Percentiles rank a stretch among this genome's conserved stretches.
These are phyloP conservation scores for Myodes glareolus DNA, from an alignment of 2,113 vertebrate genomes.

Conservation along the genomic window DNA sequence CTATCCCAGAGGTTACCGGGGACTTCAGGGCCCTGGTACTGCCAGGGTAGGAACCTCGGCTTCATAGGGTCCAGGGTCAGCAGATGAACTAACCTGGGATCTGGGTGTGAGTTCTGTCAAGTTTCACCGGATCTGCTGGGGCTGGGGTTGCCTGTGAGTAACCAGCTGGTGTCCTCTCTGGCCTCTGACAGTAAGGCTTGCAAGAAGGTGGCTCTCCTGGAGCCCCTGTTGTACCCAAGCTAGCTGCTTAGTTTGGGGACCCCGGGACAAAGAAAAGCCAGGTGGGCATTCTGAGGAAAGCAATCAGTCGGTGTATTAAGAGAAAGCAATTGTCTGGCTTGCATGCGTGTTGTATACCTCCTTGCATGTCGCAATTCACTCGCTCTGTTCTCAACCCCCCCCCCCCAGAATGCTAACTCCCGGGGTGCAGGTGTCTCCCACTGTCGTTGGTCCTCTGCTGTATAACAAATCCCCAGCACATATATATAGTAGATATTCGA, in stretches of 20 bases:
- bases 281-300: not conserved
- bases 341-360: too few species aligned
- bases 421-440: not conserved
- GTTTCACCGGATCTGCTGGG: not conserved
- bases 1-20: not conserved
- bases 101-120: not conserved
- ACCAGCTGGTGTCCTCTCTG: not conserved
- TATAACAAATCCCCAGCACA: not conserved
- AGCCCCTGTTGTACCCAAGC: accelerated
- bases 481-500: accelerated
- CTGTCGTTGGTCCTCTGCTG: not conserved
- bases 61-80: not conserved
- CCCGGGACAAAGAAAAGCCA: not conserved
- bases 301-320: not conserved
- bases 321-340: not conserved
- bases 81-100: not conserved
- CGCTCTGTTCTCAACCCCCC: not conserved
- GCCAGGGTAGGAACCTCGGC: not conserved
- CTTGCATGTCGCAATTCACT: not conserved
- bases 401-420: not conserved
- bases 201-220: not conserved
- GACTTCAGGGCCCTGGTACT: not conserved
- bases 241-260: not conserved
- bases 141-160: not conserved
- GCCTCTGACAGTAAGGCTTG: not conserved